phyloP scores from a whole-genome alignment of 2,797 vertebrate genomes.

The Pteropus rufus region DNA sequence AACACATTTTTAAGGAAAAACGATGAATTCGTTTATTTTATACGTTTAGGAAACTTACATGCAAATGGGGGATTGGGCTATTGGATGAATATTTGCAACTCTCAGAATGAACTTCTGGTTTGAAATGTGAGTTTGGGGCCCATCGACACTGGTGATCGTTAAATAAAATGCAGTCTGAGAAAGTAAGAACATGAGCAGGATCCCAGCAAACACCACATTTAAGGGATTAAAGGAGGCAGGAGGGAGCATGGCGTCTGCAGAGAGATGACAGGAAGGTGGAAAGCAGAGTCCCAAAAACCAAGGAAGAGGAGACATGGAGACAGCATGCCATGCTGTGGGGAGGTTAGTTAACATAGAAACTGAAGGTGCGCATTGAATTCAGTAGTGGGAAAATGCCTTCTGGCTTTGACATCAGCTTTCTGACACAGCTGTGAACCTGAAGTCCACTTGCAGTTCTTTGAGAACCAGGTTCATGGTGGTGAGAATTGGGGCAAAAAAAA shows the following conservation, averaged over 20 bases:
- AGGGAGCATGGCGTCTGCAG: background rate
- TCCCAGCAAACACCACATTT: background rate
- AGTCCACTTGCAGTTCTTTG: background rate
- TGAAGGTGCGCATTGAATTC: background rate
- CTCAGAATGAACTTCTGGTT: background rate
- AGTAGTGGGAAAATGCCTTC: background rate
- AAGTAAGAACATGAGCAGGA: background rate
- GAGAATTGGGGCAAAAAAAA: background rate
- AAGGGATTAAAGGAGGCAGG: too few species aligned
- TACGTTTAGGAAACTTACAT: background rate
- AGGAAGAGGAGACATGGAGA: too few species aligned
- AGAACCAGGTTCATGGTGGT: background rate
- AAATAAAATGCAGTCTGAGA: background rate
- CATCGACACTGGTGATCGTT: background rate
- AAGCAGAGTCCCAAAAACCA: background rate
- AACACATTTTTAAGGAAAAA: background rate
- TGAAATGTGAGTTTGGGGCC: background rate
- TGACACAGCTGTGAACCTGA: background rate
- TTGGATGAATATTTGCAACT: background rate
- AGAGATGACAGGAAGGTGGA: background rate
- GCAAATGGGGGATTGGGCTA: background rate
- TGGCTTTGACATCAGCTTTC: background rate
- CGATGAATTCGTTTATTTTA: background rate
- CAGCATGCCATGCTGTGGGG: rapidly evolving
- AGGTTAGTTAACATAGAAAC: too few species aligned